Base-by-base conservation (phyloP, 2,888 invertebrate species). In the Hybos culiciformis region DNA sequence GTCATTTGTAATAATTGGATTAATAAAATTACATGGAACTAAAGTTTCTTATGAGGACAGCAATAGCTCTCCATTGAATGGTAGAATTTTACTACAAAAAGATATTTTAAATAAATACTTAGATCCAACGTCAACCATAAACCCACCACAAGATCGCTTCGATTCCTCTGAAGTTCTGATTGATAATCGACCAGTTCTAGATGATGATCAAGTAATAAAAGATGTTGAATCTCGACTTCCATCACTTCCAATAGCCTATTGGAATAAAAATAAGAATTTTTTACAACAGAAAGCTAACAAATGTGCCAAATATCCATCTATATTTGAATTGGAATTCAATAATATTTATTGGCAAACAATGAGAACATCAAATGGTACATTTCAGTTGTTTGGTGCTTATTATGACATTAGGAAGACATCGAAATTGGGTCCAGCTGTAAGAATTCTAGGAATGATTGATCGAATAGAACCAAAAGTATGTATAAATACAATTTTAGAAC, bases 321-420 rank as follows among this genome's bases (percentile, higher is more conserved):
- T 91, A 53, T 90, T 84, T 66, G 92, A 92, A 57, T 70, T 92
- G 49, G 86, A 92, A 62, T 92, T 88, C 69, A 90, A 90, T 68
- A 92, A 92, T 61, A 77, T 87, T 42, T 91, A 91, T 65, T 92
- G 92, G 92, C 92, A 92, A 68, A 84, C 83, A 39, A 61, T 91
- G 60, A 75, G 76, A 52, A 79, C 85, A 8, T 73, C 76, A 31
- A 84, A 88, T 55, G 88, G 90, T n/a, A 86, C 87, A 3, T 91
- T 91, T 59, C 87, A 90, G 62, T 67, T 92, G 18, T 91, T 82
- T 63, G 90, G 88, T 11, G 92, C 92, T 9, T 92, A 90, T 65
- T 78, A 87, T 60, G 92, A 92, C 63, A 77, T 78, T 40, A 72
- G 92, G 19, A 76, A 77, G 51, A 70, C 80, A 47, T 87, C 86